Conservation (phyloP, 2,888 invertebrate species). For the Alentia gelatinosa region DNA sequence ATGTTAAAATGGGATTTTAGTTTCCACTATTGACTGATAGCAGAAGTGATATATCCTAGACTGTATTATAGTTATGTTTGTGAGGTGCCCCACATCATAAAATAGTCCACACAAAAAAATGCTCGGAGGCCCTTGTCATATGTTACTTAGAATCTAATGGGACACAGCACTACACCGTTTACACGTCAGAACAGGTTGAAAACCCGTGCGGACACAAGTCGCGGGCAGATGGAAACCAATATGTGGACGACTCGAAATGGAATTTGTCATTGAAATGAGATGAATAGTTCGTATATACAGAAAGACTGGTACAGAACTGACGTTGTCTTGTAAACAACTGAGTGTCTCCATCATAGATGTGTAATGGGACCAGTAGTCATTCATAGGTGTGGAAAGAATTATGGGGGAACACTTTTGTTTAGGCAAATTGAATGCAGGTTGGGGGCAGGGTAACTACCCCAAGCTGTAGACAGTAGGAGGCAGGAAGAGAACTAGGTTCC, state of each 20-base stretch:
- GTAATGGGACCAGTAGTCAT: background rate
- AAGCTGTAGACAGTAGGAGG: slow-evolving; percentile 29
- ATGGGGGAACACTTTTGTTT: slow-evolving; percentile 25
- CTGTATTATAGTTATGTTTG: slow-evolving; percentile 37
- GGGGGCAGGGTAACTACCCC: background rate
- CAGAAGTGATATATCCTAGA: slow-evolving; percentile 45
- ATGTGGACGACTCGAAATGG: slow-evolving; percentile 37
- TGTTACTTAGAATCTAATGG: slow-evolving; percentile 9
- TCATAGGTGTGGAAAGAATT: slow-evolving; percentile 39
- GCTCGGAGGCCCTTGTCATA: slow-evolving; percentile 4
- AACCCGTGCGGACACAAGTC: slow-evolving; percentile 19
- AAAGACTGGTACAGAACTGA: slow-evolving; percentile 42
- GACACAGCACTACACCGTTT: slow-evolving; percentile 2
- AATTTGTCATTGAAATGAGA: slow-evolving; percentile 45
- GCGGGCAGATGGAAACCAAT: slow-evolving; percentile 14
- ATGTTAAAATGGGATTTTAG: slow-evolving; percentile 22
- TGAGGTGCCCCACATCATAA: slow-evolving; percentile 24
- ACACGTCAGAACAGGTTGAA: background rate
- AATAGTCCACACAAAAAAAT: slow-evolving; percentile 37
- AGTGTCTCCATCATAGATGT: background rate
- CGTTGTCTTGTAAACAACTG: background rate
- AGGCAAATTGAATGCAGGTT: slow-evolving; percentile 40
- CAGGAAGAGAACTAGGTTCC: slow-evolving; percentile 37
- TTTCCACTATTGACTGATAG: slow-evolving; percentile 38
- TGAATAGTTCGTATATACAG: slow-evolving; percentile 43